Base-by-base conservation (phyloP, 2,888 invertebrate genomes). In the Abrostola tripartita region DNA sequence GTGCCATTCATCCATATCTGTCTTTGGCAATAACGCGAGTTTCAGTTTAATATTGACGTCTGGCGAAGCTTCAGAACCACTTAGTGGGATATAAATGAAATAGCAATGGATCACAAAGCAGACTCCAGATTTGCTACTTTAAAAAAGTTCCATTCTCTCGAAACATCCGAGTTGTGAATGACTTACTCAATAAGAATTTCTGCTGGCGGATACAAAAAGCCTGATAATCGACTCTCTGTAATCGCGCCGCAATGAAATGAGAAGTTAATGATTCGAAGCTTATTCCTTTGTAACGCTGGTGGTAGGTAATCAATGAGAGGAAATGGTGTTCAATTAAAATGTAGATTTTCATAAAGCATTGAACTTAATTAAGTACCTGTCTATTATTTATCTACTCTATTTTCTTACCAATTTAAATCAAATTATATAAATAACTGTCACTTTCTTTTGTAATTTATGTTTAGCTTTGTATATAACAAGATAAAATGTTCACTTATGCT, bases 241-340 rank as follows among this genome's bases (percentile, higher is more conserved):
- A 84, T 81, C 80, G 75, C 70, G 73, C 76, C 75, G 77, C 80
- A 77, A 83, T 82, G 81, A 85, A 88, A 87, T 83, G 83, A 83
- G 81, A 85, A 85, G 86, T 85, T 87, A 88, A 89, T 88, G 88
- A 86, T 86, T 88, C 86, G 86, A 81, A 81, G 80, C 85, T 85
- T 84, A 88, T 86, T 87, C 80, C 83, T 85, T 83, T 83, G 83
- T 84, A 80, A 82, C 78, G 78, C 68, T 70, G 73, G 56, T 74
- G 73, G 78, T 79, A 81, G 73, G 78, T 79, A 81, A 86, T 85
- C 81, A 84, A 83, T 83, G 79, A 76, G 68, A 78, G 72, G 72
- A 78, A 80, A 80, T 77, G 76, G 74, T 75, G 79, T 80, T 80
- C 72, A 81, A 83, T 82, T 82, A 83, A 82, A 80, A 70, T 74